These are phyloP conservation scores for Bucco capensis DNA, from an alignment of 2,113 vertebrate species.

Conservation along the genomic window DNA sequence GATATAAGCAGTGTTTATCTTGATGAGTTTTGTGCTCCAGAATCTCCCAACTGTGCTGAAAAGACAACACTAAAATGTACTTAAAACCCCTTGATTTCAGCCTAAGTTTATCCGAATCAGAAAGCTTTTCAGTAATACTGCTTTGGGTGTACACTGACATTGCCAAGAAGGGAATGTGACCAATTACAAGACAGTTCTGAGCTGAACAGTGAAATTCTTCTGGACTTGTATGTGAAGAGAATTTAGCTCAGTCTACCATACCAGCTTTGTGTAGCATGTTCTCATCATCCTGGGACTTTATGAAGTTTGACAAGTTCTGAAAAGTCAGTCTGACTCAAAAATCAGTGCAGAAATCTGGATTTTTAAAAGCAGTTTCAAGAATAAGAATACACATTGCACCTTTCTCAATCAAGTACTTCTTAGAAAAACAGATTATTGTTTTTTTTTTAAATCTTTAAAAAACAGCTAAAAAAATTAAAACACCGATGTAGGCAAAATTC, in stretches of 20 bases:
- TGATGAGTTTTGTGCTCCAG: background rate
- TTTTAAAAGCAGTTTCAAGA: background rate
- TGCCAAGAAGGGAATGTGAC: background rate
- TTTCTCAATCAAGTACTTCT: background rate
- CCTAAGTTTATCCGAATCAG: background rate
- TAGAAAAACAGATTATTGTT: background rate
- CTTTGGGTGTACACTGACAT: fast-evolving
- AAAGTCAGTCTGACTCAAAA: background rate
- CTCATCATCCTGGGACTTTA: background rate
- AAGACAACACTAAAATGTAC: background rate
- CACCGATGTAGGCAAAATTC: background rate
- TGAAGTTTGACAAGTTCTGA: background rate
- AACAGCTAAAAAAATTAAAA: background rate
- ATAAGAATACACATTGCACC: background rate
- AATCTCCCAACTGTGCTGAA: background rate
- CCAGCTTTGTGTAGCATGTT: background rate
- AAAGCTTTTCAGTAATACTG: background rate
- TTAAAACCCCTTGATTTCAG: background rate
- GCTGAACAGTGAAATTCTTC: background rate
- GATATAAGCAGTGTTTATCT: background rate
- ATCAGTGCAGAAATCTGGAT: background rate
- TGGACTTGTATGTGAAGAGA: background rate
- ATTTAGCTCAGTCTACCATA: background rate
- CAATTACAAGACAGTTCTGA: fast-evolving
- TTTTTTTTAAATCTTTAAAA: background rate